Evolutionary conservation across 2,888 invertebrate genomes (phyloP), one percentile per base, ranked within the genome.

Genomic region (Zygaena filipendulae): DNA sequence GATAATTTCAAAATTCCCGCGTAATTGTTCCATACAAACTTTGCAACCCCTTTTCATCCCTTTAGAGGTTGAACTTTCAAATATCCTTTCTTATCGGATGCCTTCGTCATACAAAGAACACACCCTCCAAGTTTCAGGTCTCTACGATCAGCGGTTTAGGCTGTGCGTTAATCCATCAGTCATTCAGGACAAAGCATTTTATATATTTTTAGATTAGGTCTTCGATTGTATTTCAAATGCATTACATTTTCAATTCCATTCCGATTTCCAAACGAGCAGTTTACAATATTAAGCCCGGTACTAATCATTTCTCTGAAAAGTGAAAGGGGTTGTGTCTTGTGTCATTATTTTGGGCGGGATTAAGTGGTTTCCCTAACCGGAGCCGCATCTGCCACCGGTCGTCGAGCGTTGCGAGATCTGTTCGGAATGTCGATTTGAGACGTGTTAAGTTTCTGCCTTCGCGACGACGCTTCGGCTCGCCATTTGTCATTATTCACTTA

Each of bases 331-430:
- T 39, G 29, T 35, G 16, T n/a, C n/a, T 16, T 16, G 36, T 47
- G 45, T 45, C 51, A 48, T 53, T 52, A 51, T 52, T 50, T 47
- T 35, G 39, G 43, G 32, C 27, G 30, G 49, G 51, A 59, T 56
- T 57, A 58, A 46, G 43, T 43, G 49, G 48, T 51, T 43, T 48
- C 39, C 41, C 34, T 20, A 31, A 36, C 31, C 30, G 36, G 29
- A 19, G 29, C 27, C 35, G 30, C 47, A 45, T 46, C 50, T 55
- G 53, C 45, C 49, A 36, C 32, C 30, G 41, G 36, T 36, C 36
- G 42, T 53, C 49, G 49, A 43, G 38, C 16, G 16, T 4, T 16
- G 29, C 3, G 8, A 13, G 14, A 16, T 23, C 6, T 9, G 23
- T 23, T 8, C 3, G 11, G 13, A 13, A 24, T 4, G 24, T 6